Conservation (phyloP, 2,113 vertebrate genomes). For the Coptodon rendalli region DNA sequence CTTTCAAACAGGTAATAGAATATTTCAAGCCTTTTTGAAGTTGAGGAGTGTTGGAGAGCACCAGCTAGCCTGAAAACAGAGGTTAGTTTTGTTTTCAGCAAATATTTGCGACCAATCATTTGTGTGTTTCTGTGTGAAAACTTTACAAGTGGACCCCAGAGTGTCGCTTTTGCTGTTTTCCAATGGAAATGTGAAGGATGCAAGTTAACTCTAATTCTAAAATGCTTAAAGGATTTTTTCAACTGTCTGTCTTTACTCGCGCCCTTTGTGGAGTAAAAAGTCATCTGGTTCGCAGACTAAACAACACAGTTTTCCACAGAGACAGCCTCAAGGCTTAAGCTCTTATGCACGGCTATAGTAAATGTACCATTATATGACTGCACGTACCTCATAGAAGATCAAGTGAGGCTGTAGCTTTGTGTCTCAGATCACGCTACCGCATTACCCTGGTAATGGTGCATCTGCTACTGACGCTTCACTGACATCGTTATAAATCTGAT, state of each 20-base stretch:
- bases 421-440: background rate
- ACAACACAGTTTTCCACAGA: background rate
- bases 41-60: background rate
- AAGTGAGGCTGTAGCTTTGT: background rate
- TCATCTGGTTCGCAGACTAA: background rate
- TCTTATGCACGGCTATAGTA: background rate
- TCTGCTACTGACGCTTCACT: background rate
- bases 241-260: background rate
- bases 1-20: background rate
- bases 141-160: background rate
- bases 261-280: background rate
- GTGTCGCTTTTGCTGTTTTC: background rate
- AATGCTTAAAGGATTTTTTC: background rate
- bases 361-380: conserved; percentile 7
- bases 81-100: background rate
- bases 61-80: background rate
- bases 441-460: conserved; percentile 36
- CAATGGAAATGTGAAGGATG: background rate
- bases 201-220: background rate
- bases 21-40: background rate
- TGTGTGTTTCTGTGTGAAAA: background rate
- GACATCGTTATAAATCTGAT: background rate
- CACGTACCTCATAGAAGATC: background rate
- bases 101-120: background rate
- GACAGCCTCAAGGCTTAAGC: background rate